These are phyloP conservation scores for Astreopora myriophthalma DNA, from an alignment of 64 coral and sea anemone genomes.

Conservation along the genomic window DNA sequence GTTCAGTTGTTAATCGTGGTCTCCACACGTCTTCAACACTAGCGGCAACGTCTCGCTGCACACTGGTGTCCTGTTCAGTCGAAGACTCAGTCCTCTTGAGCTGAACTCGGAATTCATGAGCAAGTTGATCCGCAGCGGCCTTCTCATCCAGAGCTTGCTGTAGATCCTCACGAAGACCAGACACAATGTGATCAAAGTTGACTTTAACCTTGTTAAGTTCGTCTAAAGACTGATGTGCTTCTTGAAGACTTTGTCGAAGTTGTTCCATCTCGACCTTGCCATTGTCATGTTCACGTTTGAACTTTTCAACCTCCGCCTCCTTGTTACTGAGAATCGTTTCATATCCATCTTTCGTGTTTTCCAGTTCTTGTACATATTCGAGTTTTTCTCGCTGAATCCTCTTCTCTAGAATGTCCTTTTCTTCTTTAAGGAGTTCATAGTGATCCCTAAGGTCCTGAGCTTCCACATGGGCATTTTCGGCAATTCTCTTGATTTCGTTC, in stretches of 20 bases:
- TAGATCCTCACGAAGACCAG: constrained; percentile 85
- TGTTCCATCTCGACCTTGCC: neutral
- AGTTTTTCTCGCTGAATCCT: neutral
- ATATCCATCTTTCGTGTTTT: neutral
- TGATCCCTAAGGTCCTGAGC: neutral
- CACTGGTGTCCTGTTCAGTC: neutral
- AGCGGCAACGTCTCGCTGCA: neutral
- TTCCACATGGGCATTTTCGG: neutral
- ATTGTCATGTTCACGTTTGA: neutral
- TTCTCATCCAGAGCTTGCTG: constrained; percentile 77
- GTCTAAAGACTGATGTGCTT: constrained; percentile 33
- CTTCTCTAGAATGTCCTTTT: constrained; percentile 17
- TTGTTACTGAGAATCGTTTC: neutral
- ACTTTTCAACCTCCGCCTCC: neutral
- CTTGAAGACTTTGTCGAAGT: neutral
- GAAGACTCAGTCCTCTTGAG: constrained; percentile 22
- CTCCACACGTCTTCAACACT: neutral
- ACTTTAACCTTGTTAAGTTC: constrained; percentile 54
- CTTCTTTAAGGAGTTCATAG: constrained; percentile 2
- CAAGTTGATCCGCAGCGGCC: constrained; percentile 81
- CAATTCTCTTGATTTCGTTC: constrained; percentile 6
- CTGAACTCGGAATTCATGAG: constrained; percentile 82
- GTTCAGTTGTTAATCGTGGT: neutral
- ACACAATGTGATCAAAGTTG: constrained; percentile 96
- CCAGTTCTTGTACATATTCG: neutral